Evolutionary conservation across 2,888 invertebrate species (phyloP).

Genomic region (Heptascelio sp.): DNA sequence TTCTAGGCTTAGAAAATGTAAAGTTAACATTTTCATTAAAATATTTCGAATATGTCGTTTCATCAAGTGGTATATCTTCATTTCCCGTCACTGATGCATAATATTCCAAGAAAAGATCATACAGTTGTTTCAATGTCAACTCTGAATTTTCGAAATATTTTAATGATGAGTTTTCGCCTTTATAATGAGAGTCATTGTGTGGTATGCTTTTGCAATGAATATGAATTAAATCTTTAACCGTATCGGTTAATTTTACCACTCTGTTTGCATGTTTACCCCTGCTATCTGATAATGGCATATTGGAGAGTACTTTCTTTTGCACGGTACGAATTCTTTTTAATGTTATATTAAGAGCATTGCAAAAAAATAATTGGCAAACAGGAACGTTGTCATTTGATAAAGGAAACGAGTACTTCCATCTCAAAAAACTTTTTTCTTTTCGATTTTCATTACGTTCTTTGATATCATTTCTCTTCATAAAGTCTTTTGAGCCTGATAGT

Average conservation of each 20-base stretch:
- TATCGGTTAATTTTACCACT: not conserved
- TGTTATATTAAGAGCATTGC: not conserved
- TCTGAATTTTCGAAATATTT: constrained; percentile 50
- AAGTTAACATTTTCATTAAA: constrained; percentile 58
- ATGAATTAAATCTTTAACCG: constrained; percentile 19
- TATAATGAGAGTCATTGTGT: constrained; percentile 28
- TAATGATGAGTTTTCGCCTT: constrained; percentile 1
- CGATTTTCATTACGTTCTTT: constrained; percentile 19
- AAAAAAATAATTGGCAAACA: constrained; percentile 11
- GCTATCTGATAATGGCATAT: not conserved
- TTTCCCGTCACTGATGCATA: constrained; percentile 31
- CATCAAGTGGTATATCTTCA: not conserved
- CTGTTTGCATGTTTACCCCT: not conserved
- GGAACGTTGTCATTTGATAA: not conserved
- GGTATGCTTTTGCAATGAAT: constrained; percentile 35
- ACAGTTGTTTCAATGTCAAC: constrained; percentile 46
- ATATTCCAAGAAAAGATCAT: constrained; percentile 51
- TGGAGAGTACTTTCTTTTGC: not conserved
- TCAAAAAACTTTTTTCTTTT: not conserved
- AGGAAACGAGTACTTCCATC: constrained; percentile 12
- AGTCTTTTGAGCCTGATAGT: constrained; percentile 15
- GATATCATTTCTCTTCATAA: constrained; percentile 5
- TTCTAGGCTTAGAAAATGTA: constrained; percentile 28
- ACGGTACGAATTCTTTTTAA: not conserved
- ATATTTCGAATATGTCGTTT: constrained; percentile 48